phyloP scores from a whole-genome alignment of 2,888 invertebrate species.

The Teleiodes luculella region DNA sequence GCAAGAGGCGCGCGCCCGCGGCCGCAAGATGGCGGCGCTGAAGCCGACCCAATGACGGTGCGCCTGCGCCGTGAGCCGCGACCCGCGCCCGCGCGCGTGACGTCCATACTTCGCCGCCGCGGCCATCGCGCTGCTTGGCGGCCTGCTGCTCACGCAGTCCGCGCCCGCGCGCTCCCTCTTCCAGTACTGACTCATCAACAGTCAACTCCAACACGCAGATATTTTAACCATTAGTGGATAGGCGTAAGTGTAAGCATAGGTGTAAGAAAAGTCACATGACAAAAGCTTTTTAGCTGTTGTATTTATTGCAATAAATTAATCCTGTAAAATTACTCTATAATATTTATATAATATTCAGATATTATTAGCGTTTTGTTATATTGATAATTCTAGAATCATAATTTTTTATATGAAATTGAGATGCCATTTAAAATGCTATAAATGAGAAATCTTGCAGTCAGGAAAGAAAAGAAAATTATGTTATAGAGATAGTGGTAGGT shows the following conservation, averaged over 20 bases:
- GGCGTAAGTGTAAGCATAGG: too few relatives aligned
- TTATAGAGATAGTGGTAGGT: too few relatives aligned
- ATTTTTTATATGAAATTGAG: background rate
- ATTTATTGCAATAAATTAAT: conserved; percentile 15
- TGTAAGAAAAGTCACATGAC: background rate
- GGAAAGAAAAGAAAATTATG: too few relatives aligned
- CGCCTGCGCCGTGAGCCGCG: conserved; percentile 53
- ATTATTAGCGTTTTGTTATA: background rate
- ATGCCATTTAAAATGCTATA: too few relatives aligned
- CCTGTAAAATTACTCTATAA: conserved; percentile 1
- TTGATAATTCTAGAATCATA: background rate
- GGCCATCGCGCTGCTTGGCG: conserved; percentile 56
- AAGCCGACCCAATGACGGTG: conserved; percentile 89
- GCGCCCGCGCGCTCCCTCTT: conserved; percentile 35
- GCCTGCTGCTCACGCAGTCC: conserved; percentile 45
- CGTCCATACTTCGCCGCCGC: conserved; percentile 45
- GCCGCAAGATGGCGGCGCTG: conserved; percentile 88
- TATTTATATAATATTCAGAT: background rate
- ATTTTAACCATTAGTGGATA: background rate
- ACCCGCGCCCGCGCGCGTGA: conserved; percentile 66
- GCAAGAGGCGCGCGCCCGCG: conserved; percentile 88
- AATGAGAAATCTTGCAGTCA: too few relatives aligned
- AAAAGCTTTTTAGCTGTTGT: background rate
- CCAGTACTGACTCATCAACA: conserved; percentile 4
- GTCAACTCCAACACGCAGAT: background rate